Evolutionary conservation across 2,113 vertebrate species (phyloP), one percentile per base, ranked within the genome.

Genomic region (Chrysemys picta): DNA sequence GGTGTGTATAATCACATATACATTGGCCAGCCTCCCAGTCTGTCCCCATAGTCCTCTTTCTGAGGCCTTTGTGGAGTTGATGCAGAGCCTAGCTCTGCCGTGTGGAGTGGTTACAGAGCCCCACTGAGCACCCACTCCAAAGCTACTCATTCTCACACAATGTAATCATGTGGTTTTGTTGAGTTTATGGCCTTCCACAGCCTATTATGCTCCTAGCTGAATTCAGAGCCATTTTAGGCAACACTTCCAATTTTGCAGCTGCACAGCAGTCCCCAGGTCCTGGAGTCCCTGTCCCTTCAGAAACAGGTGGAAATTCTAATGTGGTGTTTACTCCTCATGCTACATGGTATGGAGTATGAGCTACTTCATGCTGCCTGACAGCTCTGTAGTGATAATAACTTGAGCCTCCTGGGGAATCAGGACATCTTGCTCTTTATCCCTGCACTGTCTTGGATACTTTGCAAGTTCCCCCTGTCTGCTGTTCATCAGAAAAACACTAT

Each of bases 311-410:
- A 47, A 83, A 80, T 72, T 80, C 88, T 59, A 59, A 56, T 84
- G 84, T 49, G 49, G 29, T 83, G 31, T 81, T 91, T 29, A 4
- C 85, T 86, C 90, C 29, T 89, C 88, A 13, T 8, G 22, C 90
- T 85, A 79, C 57, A 5, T 42, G 82, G 50, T 75, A 53, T 35
- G 42, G 72, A 57, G 54, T 14, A 87, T 54, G 69, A 93, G 56
- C 90, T 92, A 35, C 45, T 94, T 82, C 22, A 8, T 91, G 93
- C 92, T 86, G 53, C 85, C 56, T 80, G 82, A 93, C 88, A 87
- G 47, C 59, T 84, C 90, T 90, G 90, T 82, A 93, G 86, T 83
- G 78, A 82, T 93, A 95, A 94, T 94, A 93, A 91, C 84, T 94
- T 87, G 80, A 89, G 93, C 82, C 84, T 94, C 82, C 42, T 1